Percentiles rank a stretch among this genome's conserved stretches.
Evolutionary conservation across 2,113 vertebrate genomes (phyloP).

Genomic region (Gila orcuttii): DNA sequence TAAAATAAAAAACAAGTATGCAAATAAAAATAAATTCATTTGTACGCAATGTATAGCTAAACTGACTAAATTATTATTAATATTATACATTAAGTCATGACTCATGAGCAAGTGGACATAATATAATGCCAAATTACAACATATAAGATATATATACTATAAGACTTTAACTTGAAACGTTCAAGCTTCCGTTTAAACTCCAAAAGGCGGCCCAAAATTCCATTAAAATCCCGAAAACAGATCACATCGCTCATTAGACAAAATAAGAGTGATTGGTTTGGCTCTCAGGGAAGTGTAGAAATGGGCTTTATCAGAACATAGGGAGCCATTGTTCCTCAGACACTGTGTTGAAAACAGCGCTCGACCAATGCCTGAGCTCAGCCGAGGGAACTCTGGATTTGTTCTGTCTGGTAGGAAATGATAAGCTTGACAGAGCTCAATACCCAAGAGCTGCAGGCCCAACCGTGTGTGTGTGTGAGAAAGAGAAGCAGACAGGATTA

Average conservation of each 20-base stretch:
- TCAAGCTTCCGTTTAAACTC: not conserved
- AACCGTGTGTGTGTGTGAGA: not conserved
- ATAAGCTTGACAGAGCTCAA: conserved; percentile 33
- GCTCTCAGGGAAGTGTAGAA: conserved; percentile 9
- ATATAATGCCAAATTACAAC: not conserved
- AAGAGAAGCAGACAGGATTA: conserved; percentile 20
- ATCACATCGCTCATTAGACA: not conserved
- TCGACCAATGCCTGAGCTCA: conserved; percentile 35
- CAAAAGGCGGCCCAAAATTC: not conserved
- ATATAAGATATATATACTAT: not conserved
- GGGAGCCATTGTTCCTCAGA: conserved; percentile 31
- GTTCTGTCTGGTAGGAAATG: conserved; percentile 40
- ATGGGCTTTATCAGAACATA: conserved; percentile 30
- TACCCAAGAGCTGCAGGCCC: conserved; percentile 23
- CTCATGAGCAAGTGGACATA: not conserved
- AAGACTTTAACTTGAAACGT: not conserved
- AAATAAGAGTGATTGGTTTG: conserved; percentile 13
- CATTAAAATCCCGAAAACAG: not conserved
- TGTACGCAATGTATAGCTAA: too few relatives aligned
- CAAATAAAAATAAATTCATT: not conserved
- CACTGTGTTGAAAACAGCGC: conserved; percentile 19
- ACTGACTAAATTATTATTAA: not conserved
- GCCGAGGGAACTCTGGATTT: conserved; percentile 23
- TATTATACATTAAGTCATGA: not conserved
- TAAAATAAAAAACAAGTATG: not conserved